phyloP scores from a whole-genome alignment of 2,797 vertebrate species.

The Zalophus californianus region DNA sequence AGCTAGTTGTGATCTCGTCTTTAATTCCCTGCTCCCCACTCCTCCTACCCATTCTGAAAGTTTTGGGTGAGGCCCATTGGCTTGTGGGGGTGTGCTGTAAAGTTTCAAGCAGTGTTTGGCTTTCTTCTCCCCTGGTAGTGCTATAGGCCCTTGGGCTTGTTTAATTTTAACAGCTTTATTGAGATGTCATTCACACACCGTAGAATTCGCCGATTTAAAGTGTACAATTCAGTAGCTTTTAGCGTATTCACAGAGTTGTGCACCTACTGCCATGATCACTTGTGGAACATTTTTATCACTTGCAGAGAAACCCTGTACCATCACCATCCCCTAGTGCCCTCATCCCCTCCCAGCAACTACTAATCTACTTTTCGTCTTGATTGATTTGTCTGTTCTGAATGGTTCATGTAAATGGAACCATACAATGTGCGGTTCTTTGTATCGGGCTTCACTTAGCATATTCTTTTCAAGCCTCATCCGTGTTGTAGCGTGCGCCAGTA shows the following conservation, averaged over 20 bases:
- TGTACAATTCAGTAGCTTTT: slow-evolving; percentile 39
- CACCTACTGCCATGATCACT: background rate
- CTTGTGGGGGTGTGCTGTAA: background rate
- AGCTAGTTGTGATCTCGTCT: slow-evolving; percentile 52
- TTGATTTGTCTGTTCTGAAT: slow-evolving; percentile 42
- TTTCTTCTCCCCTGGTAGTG: background rate
- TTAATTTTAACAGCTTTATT: slow-evolving; percentile 35
- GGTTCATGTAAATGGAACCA: slow-evolving; percentile 20
- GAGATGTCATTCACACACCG: background rate
- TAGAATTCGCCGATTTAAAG: slow-evolving; percentile 1
- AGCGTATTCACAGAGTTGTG: background rate
- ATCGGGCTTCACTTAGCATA: slow-evolving; percentile 44
- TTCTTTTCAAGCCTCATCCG: background rate
- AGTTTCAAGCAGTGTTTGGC: slow-evolving; percentile 18
- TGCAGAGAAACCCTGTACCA: background rate
- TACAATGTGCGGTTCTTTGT: background rate
- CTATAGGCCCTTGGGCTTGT: background rate
- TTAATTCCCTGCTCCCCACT: slow-evolving; percentile 27
- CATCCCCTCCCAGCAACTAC: background rate
- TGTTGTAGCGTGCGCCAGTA: background rate
- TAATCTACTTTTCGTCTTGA: slow-evolving; percentile 43
- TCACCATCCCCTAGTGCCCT: background rate
- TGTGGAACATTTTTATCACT: slow-evolving; percentile 58
- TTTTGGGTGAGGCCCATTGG: slow-evolving; percentile 21
- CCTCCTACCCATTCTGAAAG: background rate